Conservation (phyloP, 2,888 invertebrate species). For the Scaptomyza tumidula region DNA sequence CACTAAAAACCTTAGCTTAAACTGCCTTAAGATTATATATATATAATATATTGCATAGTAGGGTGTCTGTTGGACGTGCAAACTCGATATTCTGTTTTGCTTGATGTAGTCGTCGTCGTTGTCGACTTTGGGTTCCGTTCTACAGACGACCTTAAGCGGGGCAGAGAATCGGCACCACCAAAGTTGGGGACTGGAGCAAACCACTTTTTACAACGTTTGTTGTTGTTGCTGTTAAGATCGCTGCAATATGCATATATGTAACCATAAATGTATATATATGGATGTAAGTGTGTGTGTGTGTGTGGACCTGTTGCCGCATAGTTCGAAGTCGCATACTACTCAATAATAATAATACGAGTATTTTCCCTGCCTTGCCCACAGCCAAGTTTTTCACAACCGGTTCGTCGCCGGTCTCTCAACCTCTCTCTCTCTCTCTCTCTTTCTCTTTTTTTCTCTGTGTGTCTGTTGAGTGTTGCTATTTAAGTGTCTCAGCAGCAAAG, state of each 20-base stretch:
- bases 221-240: conserved; percentile 11
- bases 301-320: conserved; percentile 69
- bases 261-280: not conserved
- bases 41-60: not conserved
- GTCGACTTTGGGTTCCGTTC: conserved; percentile 71
- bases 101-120: conserved; percentile 21
- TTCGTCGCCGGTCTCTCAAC: conserved; percentile 35
- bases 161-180: conserved; percentile 40
- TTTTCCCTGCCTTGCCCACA: conserved; percentile 54
- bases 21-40: not conserved
- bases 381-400: conserved; percentile 68
- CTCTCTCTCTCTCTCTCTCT: conserved; percentile 3
- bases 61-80: not conserved
- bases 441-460: conserved; percentile 1
- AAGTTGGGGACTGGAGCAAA: conserved; percentile 78
- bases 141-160: conserved; percentile 80
- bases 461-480: conserved; percentile 56
- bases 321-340: conserved; percentile 49
- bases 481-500: conserved; percentile 44
- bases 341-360: conserved; percentile 23
- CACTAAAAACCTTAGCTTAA: too few relatives aligned
- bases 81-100: not conserved
- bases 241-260: conserved; percentile 2
- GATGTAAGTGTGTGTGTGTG: not conserved
- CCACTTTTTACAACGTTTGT: conserved; percentile 52